These are phyloP conservation scores for Nemapogon koenigi DNA, from an alignment of 2,888 invertebrate genomes.

Conservation along the genomic window DNA sequence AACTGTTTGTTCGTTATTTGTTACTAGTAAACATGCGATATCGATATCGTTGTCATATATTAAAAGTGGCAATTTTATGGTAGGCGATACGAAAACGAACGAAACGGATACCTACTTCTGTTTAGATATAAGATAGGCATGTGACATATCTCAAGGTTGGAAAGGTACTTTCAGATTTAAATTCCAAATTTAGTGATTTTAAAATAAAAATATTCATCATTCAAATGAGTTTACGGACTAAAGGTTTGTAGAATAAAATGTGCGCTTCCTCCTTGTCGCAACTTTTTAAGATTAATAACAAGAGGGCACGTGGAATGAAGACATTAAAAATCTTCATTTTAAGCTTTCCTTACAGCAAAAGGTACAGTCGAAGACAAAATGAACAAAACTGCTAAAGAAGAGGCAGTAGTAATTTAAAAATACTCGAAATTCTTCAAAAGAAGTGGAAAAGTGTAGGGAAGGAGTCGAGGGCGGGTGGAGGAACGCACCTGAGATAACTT, in stretches of 20 bases:
- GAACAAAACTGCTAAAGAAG: slow-evolving; percentile 26
- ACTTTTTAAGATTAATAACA: slow-evolving; percentile 52
- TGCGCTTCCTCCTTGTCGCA: slow-evolving; percentile 35
- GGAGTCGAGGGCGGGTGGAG: slow-evolving; percentile 16
- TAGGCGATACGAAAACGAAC: no score
- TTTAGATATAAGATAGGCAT: no score
- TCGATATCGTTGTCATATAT: no score
- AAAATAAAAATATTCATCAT: slow-evolving; percentile 38
- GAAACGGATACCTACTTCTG: no score
- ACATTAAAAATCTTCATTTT: slow-evolving; percentile 31
- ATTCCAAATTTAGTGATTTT: no score
- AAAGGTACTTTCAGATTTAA: no score
- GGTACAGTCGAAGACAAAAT: slow-evolving; percentile 42
- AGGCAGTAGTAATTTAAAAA: slow-evolving; percentile 38
- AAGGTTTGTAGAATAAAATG: slow-evolving; percentile 24
- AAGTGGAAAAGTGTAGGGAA: slow-evolving; percentile 19
- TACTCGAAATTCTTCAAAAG: slow-evolving; percentile 37
- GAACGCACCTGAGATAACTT: slow-evolving; percentile 42
- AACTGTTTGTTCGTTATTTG: slow-evolving; percentile 5
- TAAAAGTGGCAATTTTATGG: no score
- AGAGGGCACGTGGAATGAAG: slow-evolving; percentile 42
- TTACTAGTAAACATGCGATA: slow-evolving; percentile 6
- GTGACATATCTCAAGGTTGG: no score
- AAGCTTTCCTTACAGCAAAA: slow-evolving; percentile 31
- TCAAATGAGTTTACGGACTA: slow-evolving; percentile 28